A percentile compares a stretch with the other conserved stretches of the same genome.
Evolutionary conservation across 1,140 invertebrate genomes (phyloP).

Genomic region (Hyposmocoma kahamanoa): DNA sequence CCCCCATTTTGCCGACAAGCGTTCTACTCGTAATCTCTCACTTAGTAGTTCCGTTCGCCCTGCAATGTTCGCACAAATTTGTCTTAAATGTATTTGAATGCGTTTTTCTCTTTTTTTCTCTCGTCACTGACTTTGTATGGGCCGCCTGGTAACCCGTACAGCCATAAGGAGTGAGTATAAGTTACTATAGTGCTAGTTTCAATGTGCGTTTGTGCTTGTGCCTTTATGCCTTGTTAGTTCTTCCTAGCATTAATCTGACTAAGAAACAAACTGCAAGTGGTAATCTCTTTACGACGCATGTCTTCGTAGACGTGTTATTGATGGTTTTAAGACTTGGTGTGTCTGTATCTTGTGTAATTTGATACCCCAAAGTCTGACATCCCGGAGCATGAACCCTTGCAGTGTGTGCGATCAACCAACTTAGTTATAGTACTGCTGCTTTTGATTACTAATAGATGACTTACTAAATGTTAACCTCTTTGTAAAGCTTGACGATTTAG

Average conservation of each 20-base stretch:
- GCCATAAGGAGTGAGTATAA: conserved; percentile 74
- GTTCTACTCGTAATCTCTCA: conserved; percentile 73
- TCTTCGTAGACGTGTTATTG: conserved; percentile 26
- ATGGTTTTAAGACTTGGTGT: conserved; percentile 40
- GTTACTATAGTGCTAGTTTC: conserved; percentile 71
- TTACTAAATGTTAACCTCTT: conserved; percentile 66
- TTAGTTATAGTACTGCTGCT: conserved; percentile 56
- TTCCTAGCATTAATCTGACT: conserved; percentile 55
- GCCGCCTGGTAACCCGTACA: conserved; percentile 74
- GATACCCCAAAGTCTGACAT: conserved; percentile 35
- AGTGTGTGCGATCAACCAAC: conserved; percentile 44
- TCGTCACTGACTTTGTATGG: conserved; percentile 75
- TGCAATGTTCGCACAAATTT: conserved; percentile 73
- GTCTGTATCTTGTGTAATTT: conserved; percentile 20
- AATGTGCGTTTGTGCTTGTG: conserved; percentile 70
- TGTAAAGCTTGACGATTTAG: conserved; percentile 66
- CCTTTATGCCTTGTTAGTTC: conserved; percentile 63
- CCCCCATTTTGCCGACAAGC: conserved; percentile 59
- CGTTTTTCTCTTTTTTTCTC: conserved; percentile 75
- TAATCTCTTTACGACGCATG: conserved; percentile 36
- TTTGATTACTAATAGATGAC: conserved; percentile 46
- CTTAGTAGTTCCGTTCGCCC: conserved; percentile 73
- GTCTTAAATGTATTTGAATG: conserved; percentile 75
- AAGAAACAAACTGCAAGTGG: conserved; percentile 65
- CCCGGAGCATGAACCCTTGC: conserved; percentile 59